Percentiles rank a stretch among this genome's conserved stretches.
phyloP scores from a whole-genome alignment of 2,113 vertebrate species.

The Mola mola region DNA sequence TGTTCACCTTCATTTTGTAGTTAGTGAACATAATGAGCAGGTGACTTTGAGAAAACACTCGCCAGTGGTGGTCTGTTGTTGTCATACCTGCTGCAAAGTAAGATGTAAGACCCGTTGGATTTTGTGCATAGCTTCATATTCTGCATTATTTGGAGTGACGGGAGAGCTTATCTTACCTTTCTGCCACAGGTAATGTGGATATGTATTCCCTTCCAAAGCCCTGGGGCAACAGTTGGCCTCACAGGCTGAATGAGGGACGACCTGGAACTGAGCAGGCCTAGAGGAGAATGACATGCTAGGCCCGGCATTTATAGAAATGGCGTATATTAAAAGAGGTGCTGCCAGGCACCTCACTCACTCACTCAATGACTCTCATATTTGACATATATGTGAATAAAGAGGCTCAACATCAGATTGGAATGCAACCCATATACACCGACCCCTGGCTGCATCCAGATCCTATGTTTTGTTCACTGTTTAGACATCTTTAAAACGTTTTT shows the following conservation, averaged over 20 bases:
- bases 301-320: slow-evolving; percentile 38
- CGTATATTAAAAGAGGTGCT: slow-evolving; percentile 34
- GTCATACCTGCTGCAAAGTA: slow-evolving; percentile 7
- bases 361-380: slow-evolving; percentile 23
- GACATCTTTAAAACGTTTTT: background rate
- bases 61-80: slow-evolving; percentile 13
- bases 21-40: slow-evolving; percentile 19
- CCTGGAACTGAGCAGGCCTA: slow-evolving; percentile 34
- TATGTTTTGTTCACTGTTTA: slow-evolving; percentile 4
- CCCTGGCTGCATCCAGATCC: slow-evolving; percentile 28
- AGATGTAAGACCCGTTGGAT: slow-evolving; percentile 16
- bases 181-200: slow-evolving; percentile 31
- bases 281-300: slow-evolving; percentile 43
- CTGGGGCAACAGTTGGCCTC: slow-evolving; percentile 53
- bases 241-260: slow-evolving; percentile 47
- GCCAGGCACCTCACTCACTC: slow-evolving; percentile 23
- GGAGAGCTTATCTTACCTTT: slow-evolving; percentile 44
- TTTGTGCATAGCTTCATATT: slow-evolving; percentile 18
- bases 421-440: too few relatives aligned
- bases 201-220: slow-evolving; percentile 50
- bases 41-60: background rate
- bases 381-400: slow-evolving; percentile 20
- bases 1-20: slow-evolving; percentile 27
- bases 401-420: too few relatives aligned
- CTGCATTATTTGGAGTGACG: slow-evolving; percentile 39